Conservation (phyloP, 2,113 vertebrate genomes). For the Octodon degus region DNA sequence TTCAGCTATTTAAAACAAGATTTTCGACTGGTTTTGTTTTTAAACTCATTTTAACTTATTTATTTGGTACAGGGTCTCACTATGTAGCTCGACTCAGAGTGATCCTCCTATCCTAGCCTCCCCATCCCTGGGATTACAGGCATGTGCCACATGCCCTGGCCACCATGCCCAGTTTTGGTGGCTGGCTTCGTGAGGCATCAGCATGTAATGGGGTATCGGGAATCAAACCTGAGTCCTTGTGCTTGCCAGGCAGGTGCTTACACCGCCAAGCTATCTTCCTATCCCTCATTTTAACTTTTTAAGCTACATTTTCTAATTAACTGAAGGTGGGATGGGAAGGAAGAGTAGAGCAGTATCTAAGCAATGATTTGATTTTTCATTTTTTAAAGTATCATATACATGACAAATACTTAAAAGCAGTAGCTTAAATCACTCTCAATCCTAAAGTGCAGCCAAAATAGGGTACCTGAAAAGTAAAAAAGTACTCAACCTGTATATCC, state of each 20-base stretch:
- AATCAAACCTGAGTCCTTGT: no score
- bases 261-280: no score
- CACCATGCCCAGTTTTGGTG: no score
- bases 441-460: conserved; percentile 4
- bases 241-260: no score
- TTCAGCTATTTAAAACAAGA: neutral
- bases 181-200: no score
- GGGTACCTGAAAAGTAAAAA: conserved; percentile 52
- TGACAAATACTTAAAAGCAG: neutral
- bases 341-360: neutral
- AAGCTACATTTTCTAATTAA: neutral
- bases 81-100: no score
- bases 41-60: neutral
- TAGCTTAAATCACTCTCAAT: conserved; percentile 15
- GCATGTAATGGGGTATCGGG: no score
- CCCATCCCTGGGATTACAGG: no score
- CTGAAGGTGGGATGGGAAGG: neutral
- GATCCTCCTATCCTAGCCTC: no score
- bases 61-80: no score
- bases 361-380: neutral
- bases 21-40: neutral
- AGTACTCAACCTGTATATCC: conserved; percentile 94
- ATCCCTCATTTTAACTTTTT: neutral
- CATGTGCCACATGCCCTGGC: no score
- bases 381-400: conserved; percentile 5